Conservation (phyloP, 1,140 invertebrate genomes). For the Scaptodrosophila lebanonensis region DNA sequence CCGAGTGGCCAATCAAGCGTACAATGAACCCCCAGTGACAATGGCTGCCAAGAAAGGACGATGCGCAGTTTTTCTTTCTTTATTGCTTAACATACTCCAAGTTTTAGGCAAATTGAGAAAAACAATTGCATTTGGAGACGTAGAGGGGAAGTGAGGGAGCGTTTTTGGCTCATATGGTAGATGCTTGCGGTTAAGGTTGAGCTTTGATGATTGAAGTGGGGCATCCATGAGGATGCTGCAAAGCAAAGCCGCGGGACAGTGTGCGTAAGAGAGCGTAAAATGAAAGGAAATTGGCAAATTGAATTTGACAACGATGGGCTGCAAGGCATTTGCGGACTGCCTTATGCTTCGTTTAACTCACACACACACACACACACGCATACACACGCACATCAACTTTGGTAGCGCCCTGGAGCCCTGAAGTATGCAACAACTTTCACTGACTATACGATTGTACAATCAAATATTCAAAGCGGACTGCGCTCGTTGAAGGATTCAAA, state of each 20-base stretch:
- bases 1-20: constrained; percentile 26
- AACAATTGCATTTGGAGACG: no score
- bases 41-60: background rate
- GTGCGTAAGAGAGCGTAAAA: constrained; percentile 67
- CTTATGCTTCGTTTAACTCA: constrained; percentile 62
- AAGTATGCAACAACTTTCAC: constrained; percentile 69
- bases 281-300: constrained; percentile 73
- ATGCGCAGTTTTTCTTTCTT: constrained; percentile 1
- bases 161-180: constrained; percentile 23
- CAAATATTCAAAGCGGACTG: constrained; percentile 59
- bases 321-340: background rate
- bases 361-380: constrained; percentile 7
- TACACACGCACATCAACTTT: no score
- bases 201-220: constrained; percentile 61
- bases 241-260: constrained; percentile 27
- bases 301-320: constrained; percentile 37
- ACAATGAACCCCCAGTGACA: constrained; percentile 29
- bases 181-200: constrained; percentile 49
- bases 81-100: constrained; percentile 3
- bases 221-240: no score
- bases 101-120: constrained; percentile 5
- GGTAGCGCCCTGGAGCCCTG: constrained; percentile 32
- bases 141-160: no score
- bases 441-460: constrained; percentile 52
- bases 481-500: background rate